A percentile compares a stretch with the other conserved stretches of the same genome.
Evolutionary conservation across 2,797 vertebrate species (phyloP).

Genomic region (Limosa lapponica): DNA sequence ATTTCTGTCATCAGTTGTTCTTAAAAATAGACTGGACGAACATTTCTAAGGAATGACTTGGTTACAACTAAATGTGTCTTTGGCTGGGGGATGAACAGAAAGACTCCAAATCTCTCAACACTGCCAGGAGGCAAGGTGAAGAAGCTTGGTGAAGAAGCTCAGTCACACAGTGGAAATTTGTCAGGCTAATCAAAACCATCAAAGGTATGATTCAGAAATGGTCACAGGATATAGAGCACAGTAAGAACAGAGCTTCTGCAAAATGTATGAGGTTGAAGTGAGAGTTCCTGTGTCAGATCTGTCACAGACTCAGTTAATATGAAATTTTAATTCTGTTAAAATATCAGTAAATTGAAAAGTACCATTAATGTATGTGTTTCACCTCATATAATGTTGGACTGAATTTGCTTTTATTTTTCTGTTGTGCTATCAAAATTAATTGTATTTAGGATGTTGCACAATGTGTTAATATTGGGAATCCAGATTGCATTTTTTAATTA

Average conservation of each 20-base stretch:
- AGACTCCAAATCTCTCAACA: background rate
- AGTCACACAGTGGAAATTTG: background rate
- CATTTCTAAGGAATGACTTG: background rate
- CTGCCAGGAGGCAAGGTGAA: background rate
- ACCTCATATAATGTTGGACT: background rate
- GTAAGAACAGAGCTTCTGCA: background rate
- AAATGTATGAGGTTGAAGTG: background rate
- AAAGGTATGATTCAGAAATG: background rate
- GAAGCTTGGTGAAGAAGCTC: background rate
- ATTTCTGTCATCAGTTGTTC: background rate
- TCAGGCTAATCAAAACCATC: background rate
- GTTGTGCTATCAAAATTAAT: background rate
- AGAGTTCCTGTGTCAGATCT: background rate
- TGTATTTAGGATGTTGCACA: background rate
- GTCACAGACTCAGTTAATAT: background rate
- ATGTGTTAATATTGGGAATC: background rate
- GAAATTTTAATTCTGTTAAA: background rate
- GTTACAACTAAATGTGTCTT: background rate
- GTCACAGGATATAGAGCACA: background rate
- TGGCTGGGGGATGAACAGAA: background rate
- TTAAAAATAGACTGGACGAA: background rate
- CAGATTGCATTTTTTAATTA: conserved; percentile 51
- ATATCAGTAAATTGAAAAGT: background rate
- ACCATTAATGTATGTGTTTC: background rate
- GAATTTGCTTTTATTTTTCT: background rate